phyloP scores from a whole-genome alignment of 2,888 invertebrate genomes.

The Gastracanthus pulcherrimus region DNA sequence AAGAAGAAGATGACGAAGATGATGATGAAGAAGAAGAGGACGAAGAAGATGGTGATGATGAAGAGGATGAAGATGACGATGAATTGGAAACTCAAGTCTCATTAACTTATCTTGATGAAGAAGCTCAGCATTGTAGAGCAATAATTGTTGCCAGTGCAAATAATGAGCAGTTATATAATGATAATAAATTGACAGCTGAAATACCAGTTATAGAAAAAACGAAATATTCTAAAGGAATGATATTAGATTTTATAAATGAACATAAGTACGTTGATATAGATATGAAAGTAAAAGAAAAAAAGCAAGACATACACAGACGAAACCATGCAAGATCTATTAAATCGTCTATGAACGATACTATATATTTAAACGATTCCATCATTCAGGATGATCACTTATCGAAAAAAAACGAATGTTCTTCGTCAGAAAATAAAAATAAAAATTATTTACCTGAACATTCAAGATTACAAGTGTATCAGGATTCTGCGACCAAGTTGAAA shows the following conservation, averaged over 20 bases:
- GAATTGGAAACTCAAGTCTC: slow-evolving; percentile 42
- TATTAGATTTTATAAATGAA: slow-evolving; percentile 39
- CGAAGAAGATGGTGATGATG: slow-evolving; percentile 57
- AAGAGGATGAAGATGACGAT: slow-evolving; percentile 59
- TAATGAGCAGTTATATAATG: slow-evolving; percentile 22
- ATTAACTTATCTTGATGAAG: slow-evolving; percentile 41
- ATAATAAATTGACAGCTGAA: background rate
- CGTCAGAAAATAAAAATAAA: slow-evolving; percentile 5
- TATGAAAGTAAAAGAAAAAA: slow-evolving; percentile 17
- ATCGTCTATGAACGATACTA: background rate
- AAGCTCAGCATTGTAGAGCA: slow-evolving; percentile 44
- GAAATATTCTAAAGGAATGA: slow-evolving; percentile 40
- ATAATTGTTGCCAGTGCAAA: slow-evolving; percentile 32
- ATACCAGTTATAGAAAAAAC: slow-evolving; percentile 18
- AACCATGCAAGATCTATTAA: background rate
- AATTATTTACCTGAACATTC: background rate
- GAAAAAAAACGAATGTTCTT: background rate
- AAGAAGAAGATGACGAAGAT: slow-evolving; percentile 39
- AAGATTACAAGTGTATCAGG: background rate
- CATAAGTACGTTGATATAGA: slow-evolving; percentile 26
- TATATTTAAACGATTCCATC: background rate
- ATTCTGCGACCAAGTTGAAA: slow-evolving; percentile 26
- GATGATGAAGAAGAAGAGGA: slow-evolving; percentile 61
- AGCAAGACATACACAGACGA: background rate
- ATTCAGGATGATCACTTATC: background rate